Percentiles rank a stretch among this genome's conserved stretches.
Evolutionary conservation across 2,113 vertebrate genomes (phyloP).

Genomic region (Pandion haliaetus): DNA sequence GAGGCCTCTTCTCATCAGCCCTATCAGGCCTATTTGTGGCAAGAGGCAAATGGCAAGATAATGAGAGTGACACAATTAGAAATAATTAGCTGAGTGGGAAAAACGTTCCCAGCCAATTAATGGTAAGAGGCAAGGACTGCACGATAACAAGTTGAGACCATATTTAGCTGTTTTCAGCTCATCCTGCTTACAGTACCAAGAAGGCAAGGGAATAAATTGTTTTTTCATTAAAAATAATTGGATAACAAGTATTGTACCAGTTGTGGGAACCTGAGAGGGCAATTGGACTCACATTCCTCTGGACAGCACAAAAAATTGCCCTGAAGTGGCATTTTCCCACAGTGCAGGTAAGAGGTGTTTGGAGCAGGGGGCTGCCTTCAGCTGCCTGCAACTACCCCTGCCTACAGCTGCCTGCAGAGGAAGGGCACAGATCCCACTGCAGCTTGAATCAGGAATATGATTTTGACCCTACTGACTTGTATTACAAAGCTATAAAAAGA

Average conservation of each 20-base stretch:
- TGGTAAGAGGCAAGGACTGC: neutral
- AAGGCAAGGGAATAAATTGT: neutral
- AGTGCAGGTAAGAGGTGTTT: too few relatives aligned
- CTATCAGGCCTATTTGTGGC: neutral
- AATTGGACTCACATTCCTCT: neutral
- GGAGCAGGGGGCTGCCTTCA: neutral
- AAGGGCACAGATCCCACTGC: neutral
- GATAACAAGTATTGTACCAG: neutral
- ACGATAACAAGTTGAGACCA: rapidly evolving
- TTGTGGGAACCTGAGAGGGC: neutral
- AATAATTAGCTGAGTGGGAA: slow-evolving; percentile 22
- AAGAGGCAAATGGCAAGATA: neutral
- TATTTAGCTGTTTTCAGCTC: neutral
- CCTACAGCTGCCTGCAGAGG: neutral
- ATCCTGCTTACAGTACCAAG: neutral
- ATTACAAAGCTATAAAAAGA: neutral
- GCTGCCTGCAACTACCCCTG: neutral
- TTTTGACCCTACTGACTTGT: neutral
- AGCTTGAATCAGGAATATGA: neutral
- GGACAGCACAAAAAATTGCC: neutral
- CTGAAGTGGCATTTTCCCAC: neutral
- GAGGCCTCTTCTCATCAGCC: neutral
- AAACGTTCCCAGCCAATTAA: slow-evolving; percentile 6
- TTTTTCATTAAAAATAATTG: slow-evolving; percentile 19
- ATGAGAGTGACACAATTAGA: neutral